These are phyloP conservation scores for Tethea ocularis DNA, from an alignment of 2,888 invertebrate species.

Conservation along the genomic window DNA sequence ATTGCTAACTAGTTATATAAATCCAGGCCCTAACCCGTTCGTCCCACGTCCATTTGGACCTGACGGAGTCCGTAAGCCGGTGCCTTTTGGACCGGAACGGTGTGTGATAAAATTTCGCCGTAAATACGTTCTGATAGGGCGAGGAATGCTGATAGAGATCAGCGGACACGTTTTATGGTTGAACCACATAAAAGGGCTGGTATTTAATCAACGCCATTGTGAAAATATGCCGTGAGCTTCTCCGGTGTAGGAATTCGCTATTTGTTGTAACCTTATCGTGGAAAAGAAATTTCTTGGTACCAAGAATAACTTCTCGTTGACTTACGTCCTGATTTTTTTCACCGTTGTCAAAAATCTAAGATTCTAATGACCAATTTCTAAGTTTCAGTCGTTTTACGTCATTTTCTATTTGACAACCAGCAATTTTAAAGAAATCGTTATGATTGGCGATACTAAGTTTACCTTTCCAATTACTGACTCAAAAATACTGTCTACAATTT, in stretches of 20 bases:
- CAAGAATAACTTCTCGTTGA: too few species aligned
- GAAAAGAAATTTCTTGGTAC: background rate
- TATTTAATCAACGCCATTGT: slow-evolving; percentile 38
- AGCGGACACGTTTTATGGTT: slow-evolving; percentile 49
- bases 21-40: slow-evolving; percentile 30
- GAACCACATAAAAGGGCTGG: slow-evolving; percentile 39
- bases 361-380: background rate
- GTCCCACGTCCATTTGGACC: slow-evolving; percentile 45
- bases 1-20: slow-evolving; percentile 16
- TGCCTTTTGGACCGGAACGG: slow-evolving; percentile 38
- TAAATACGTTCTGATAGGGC: slow-evolving; percentile 53
- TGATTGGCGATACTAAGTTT: too few species aligned
- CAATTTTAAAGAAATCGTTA: background rate
- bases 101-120: slow-evolving; percentile 59
- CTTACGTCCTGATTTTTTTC: too few species aligned
- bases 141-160: slow-evolving; percentile 59
- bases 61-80: slow-evolving; percentile 28
- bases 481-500: background rate
- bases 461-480: background rate
- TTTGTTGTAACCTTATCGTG: background rate
- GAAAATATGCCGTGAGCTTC: background rate
- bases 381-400: background rate
- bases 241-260: background rate
- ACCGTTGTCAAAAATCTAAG: background rate
- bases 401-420: background rate